Evolutionary conservation across 1,140 invertebrate genomes (phyloP).

Genomic region (Zaprionus tsacasi): DNA sequence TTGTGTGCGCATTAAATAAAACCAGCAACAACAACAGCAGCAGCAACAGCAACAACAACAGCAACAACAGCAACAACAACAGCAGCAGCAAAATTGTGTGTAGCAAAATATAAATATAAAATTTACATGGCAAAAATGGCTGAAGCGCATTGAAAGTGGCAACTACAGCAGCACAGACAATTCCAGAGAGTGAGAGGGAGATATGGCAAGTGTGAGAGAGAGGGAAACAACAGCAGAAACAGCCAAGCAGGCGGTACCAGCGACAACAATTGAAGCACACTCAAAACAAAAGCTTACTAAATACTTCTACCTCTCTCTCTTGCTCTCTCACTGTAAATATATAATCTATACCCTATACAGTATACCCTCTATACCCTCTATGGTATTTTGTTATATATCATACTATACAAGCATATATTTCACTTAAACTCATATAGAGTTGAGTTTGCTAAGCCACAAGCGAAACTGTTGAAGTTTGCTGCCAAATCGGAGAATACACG

Average conservation of each 20-base stretch:
- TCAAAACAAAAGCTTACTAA: not conserved
- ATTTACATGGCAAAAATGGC: slow-evolving; percentile 49
- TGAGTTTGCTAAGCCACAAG: too few relatives aligned
- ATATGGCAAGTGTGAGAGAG: not conserved
- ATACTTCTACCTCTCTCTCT: not conserved
- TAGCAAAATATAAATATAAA: slow-evolving; percentile 49
- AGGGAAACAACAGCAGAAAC: not conserved
- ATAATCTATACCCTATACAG: too few relatives aligned
- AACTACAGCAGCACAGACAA: slow-evolving; percentile 6
- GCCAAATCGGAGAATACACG: not conserved
- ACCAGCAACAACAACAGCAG: slow-evolving; percentile 23
- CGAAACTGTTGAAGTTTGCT: too few relatives aligned
- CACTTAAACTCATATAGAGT: not conserved
- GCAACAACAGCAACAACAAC: slow-evolving; percentile 25
- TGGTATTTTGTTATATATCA: not conserved
- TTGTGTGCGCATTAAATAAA: slow-evolving; percentile 48
- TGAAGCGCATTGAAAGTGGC: slow-evolving; percentile 34
- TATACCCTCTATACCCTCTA: too few relatives aligned
- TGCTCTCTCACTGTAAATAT: not conserved
- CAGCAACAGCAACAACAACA: slow-evolving; percentile 16
- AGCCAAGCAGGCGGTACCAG: not conserved
- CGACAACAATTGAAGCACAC: slow-evolving; percentile 3
- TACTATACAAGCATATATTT: not conserved
- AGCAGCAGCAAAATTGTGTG: slow-evolving; percentile 11
- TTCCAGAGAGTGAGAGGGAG: not conserved